Percentiles rank a stretch among this genome's conserved stretches.
Conservation (phyloP, 2,113 vertebrate species). For the Baryphthengus martii region DNA sequence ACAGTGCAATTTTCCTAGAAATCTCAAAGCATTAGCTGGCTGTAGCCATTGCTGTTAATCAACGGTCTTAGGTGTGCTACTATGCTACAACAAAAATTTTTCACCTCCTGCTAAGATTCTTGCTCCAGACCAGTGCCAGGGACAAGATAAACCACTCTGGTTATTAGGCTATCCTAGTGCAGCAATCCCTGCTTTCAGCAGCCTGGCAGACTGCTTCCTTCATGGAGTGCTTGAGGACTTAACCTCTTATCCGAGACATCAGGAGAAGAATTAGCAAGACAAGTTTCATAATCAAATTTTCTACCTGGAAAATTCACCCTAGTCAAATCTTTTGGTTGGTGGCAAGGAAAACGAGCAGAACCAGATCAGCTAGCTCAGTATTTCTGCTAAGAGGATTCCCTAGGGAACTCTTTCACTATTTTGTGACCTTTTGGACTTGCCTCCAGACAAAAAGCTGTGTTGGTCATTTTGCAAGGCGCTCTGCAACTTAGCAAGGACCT, state of each 20-base stretch:
- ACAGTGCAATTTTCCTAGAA: not conserved
- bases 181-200: not conserved
- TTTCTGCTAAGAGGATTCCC: not conserved
- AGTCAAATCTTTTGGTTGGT: not conserved
- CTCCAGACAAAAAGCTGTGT: not conserved
- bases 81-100: not conserved
- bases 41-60: not conserved
- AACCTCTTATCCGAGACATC: not conserved
- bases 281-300: not conserved
- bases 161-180: not conserved
- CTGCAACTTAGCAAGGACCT: not conserved
- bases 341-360: not conserved
- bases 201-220: not conserved
- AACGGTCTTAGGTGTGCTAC: not conserved
- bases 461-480: not conserved
- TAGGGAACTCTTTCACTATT: fast-evolving
- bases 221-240: not conserved
- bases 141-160: not conserved
- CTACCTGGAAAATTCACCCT: not conserved
- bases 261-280: not conserved
- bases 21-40: not conserved
- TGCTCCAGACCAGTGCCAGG: not conserved
- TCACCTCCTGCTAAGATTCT: not conserved
- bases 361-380: not conserved
- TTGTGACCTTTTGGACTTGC: not conserved